Evolutionary conservation across 2,113 vertebrate genomes (phyloP).

Genomic region (Capreolus pygargus): DNA sequence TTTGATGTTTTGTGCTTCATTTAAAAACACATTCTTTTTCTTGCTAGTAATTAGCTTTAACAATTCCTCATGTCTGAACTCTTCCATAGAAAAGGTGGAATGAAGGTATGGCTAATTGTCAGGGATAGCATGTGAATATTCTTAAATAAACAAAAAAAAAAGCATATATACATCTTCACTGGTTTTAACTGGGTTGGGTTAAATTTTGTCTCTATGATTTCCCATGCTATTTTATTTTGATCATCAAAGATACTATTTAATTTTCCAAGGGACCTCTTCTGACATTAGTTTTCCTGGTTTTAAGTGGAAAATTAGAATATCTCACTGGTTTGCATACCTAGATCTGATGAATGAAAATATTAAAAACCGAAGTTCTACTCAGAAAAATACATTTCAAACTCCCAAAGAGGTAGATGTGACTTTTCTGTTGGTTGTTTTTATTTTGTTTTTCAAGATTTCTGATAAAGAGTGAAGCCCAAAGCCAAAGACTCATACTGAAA

Average conservation of each 20-base stretch:
- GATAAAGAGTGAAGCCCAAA: background rate
- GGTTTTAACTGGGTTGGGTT: background rate
- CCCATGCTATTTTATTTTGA: conserved; percentile 17
- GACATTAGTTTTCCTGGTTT: conserved; percentile 17
- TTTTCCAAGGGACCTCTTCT: background rate
- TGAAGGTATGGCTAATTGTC: background rate
- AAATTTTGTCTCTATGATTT: conserved; percentile 3
- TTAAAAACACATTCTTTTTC: conserved; percentile 10
- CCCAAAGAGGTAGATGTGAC: background rate
- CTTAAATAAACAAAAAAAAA: conserved; percentile 3
- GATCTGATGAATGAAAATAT: conserved; percentile 35
- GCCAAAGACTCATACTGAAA: background rate
- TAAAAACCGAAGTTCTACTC: background rate
- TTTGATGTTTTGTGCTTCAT: background rate
- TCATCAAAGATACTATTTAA: conserved; percentile 35
- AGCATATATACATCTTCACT: background rate
- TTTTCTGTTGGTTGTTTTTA: background rate
- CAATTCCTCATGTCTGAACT: background rate
- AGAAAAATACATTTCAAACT: conserved; percentile 3
- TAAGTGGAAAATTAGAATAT: conserved; percentile 43
- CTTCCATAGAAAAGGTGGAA: background rate
- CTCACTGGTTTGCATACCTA: background rate
- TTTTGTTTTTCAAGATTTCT: conserved; percentile 31
- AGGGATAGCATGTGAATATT: background rate
- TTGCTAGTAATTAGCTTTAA: background rate